Evolutionary conservation across 1,140 invertebrate genomes (phyloP).

Genomic region (Plodia interpunctella): DNA sequence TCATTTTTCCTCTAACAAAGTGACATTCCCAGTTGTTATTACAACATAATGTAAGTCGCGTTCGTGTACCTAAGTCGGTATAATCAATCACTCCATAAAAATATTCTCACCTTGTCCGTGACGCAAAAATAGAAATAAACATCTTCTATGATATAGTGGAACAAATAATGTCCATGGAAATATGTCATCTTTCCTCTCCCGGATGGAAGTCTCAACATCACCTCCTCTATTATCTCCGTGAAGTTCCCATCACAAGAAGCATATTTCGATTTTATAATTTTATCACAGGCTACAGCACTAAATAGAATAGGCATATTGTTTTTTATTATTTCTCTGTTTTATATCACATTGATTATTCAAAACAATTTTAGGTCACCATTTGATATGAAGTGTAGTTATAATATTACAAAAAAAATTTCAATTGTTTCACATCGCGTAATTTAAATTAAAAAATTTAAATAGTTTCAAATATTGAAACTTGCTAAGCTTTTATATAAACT

Average conservation of each 20-base stretch:
- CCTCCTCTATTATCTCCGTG: constrained; percentile 91
- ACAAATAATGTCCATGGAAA: constrained; percentile 91
- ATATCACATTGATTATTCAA: not conserved
- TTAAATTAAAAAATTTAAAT: too few relatives aligned
- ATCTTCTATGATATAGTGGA: constrained; percentile 92
- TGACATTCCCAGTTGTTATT: too few relatives aligned
- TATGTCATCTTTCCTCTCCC: constrained; percentile 92
- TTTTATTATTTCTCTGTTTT: not conserved
- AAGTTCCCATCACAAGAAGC: constrained; percentile 94
- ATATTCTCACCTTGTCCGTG: constrained; percentile 91
- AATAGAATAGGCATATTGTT: constrained; percentile 88
- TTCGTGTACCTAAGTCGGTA: too few relatives aligned
- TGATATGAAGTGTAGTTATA: too few relatives aligned
- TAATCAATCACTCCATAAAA: not conserved
- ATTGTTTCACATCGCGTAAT: too few relatives aligned
- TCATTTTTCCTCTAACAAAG: too few relatives aligned
- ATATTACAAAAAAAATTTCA: too few relatives aligned
- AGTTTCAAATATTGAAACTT: too few relatives aligned
- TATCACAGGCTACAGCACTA: constrained; percentile 88
- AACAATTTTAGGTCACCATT: too few relatives aligned
- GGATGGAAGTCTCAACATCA: constrained; percentile 86
- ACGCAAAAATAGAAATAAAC: constrained; percentile 92
- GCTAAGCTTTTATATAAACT: too few relatives aligned
- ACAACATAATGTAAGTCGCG: too few relatives aligned
- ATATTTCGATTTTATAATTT: constrained; percentile 87